A percentile compares a stretch with the other conserved stretches of the same genome.
These are phyloP conservation scores for Luperina testacea DNA, from an alignment of 2,888 invertebrate genomes.

Conservation along the genomic window DNA sequence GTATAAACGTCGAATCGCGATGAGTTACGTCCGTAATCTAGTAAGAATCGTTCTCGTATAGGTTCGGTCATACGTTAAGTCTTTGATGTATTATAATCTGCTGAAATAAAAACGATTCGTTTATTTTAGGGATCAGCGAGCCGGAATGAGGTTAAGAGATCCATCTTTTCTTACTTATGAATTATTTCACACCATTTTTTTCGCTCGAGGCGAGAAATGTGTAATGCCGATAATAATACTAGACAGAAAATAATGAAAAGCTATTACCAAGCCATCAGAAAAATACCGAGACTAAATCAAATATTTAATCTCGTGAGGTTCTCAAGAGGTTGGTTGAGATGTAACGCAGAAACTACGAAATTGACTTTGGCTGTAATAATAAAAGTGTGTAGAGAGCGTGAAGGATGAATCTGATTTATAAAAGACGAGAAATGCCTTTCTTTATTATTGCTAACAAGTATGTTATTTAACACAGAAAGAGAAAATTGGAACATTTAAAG, in stretches of 20 bases:
- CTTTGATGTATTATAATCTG: conserved; percentile 85
- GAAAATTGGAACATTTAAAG: neutral
- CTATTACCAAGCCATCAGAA: conserved; percentile 56
- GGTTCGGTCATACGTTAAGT: conserved; percentile 80
- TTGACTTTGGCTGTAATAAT: conserved; percentile 59
- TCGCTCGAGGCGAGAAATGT: conserved; percentile 36
- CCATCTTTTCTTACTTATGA: conserved; percentile 31
- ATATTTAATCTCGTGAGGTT: conserved; percentile 54
- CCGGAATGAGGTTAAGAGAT: conserved; percentile 57
- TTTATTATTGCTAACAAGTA: conserved; percentile 25
- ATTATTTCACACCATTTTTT: conserved; percentile 36
- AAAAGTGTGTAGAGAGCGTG: conserved; percentile 56
- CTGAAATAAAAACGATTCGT: conserved; percentile 79
- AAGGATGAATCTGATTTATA: conserved; percentile 38
- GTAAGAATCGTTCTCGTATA: conserved; percentile 73
- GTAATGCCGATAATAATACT: conserved; percentile 48
- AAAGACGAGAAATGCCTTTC: conserved; percentile 11
- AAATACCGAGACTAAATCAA: conserved; percentile 58
- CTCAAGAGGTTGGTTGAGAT: conserved; percentile 52
- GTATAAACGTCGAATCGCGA: conserved; percentile 79
- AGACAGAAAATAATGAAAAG: conserved; percentile 57
- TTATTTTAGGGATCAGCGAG: conserved; percentile 74
- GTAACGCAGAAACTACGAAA: conserved; percentile 57
- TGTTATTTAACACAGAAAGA: neutral
- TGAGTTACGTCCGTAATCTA: conserved; percentile 81